Evolutionary conservation across 1,140 invertebrate genomes (phyloP).

Genomic region (Hyposmocoma kahamanoa): DNA sequence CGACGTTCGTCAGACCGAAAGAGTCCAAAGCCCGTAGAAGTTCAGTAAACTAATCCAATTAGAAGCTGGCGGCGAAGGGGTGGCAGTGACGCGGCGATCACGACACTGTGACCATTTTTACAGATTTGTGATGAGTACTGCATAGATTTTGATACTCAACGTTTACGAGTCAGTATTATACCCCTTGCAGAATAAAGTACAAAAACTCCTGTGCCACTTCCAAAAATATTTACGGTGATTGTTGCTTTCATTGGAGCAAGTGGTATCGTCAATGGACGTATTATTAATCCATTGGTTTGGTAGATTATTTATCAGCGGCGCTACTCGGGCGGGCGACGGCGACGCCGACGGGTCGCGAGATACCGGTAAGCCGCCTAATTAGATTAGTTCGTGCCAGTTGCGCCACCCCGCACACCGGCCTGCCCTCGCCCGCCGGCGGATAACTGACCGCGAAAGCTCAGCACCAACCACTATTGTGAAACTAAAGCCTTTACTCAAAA

Average conservation of each 20-base stretch:
- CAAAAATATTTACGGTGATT: too few species aligned
- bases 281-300: too few species aligned
- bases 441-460: conserved; percentile 31
- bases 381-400: conserved; percentile 36
- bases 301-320: too few species aligned
- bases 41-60: conserved; percentile 55
- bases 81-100: conserved; percentile 10
- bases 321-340: too few species aligned
- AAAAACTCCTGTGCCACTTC: too few species aligned
- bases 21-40: conserved; percentile 20
- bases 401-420: conserved; percentile 2
- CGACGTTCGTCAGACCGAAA: conserved; percentile 30
- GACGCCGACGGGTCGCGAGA: conserved; percentile 5
- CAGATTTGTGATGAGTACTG: too few species aligned
- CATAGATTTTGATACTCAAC: too few species aligned
- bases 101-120: too few species aligned
- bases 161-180: too few species aligned
- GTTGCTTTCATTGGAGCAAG: too few species aligned
- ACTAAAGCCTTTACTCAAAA: conserved; percentile 18
- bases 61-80: conserved; percentile 20
- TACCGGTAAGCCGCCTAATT: conserved; percentile 27
- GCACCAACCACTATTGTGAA: conserved; percentile 20
- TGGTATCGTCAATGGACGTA: too few species aligned
- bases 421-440: conserved; percentile 6
- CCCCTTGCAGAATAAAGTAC: too few species aligned